Conservation (phyloP, 2,113 vertebrate species). For the Mustelus asterias region DNA sequence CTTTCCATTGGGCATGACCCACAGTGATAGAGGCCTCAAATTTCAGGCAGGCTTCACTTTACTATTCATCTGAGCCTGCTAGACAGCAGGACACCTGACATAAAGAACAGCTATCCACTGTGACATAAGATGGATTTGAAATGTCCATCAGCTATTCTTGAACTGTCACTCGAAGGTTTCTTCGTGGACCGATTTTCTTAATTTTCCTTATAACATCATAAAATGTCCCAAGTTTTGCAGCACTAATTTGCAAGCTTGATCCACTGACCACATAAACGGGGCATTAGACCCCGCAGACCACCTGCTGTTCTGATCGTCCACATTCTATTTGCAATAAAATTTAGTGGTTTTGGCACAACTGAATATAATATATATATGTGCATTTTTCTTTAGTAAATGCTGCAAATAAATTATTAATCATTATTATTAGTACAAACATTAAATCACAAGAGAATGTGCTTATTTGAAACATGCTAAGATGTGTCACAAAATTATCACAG, state of each 20-base stretch:
- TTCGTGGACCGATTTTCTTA: neutral
- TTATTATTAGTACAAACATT: neutral
- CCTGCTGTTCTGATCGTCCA: neutral
- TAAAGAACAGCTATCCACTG: neutral
- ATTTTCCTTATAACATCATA: neutral
- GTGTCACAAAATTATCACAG: neutral
- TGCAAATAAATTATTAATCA: neutral
- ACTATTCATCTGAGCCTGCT: neutral
- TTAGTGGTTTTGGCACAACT: neutral
- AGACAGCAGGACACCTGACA: neutral
- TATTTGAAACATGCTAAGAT: neutral
- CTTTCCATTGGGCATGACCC: neutral
- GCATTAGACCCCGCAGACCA: neutral
- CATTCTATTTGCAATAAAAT: too few species aligned
- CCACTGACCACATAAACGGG: neutral
- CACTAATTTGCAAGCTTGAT: neutral
- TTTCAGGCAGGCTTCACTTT: neutral
- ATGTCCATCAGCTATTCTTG: neutral
- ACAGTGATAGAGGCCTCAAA: neutral
- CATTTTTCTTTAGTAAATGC: neutral
- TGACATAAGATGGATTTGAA: neutral
- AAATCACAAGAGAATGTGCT: neutral
- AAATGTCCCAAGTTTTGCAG: neutral
- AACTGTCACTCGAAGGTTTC: neutral
- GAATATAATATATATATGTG: neutral